These are phyloP conservation scores for Hystrix brachyura DNA, from an alignment of 2,113 vertebrate genomes.

Conservation along the genomic window DNA sequence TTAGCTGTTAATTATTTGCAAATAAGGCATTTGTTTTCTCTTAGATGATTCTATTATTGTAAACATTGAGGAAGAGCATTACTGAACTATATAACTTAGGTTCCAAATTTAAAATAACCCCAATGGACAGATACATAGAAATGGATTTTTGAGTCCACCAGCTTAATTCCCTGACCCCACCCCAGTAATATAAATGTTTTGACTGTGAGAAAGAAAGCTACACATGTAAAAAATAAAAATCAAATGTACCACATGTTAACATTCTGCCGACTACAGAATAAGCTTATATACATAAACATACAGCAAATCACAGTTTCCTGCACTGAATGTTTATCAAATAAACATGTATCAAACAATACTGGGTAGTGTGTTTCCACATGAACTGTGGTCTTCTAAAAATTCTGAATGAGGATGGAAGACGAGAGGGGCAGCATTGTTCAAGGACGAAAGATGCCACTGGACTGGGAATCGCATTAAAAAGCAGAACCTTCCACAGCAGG, in stretches of 20 bases:
- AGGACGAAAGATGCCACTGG: conserved; percentile 65
- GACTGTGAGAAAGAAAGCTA: conserved; percentile 83
- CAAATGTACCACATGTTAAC: conserved; percentile 81
- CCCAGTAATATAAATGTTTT: conserved; percentile 77
- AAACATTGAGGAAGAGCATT: conserved; percentile 82
- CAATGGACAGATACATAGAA: conserved; percentile 72
- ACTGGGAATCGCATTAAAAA: conserved; percentile 47
- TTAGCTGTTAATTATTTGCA: conserved; percentile 71
- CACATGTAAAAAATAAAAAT: conserved; percentile 84
- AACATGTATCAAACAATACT: conserved; percentile 87
- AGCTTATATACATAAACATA: conserved; percentile 84
- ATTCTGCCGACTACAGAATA: conserved; percentile 83
- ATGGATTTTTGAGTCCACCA: conserved; percentile 64
- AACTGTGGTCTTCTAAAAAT: conserved; percentile 80
- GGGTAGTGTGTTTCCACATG: conserved; percentile 78
- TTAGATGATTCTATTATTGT: conserved; percentile 78
- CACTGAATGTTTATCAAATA: conserved; percentile 88
- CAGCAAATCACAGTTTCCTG: conserved; percentile 88
- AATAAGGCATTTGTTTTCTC: conserved; percentile 62
- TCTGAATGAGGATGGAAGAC: conserved; percentile 88
- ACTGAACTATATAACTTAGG: conserved; percentile 72
- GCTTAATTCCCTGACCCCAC: conserved; percentile 61
- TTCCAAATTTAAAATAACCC: conserved; percentile 74
- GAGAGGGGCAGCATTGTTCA: conserved; percentile 87
- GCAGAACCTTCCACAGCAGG: conserved; percentile 67